phyloP scores from a whole-genome alignment of 1,140 invertebrate species.

The Drosophila quadrilineata region DNA sequence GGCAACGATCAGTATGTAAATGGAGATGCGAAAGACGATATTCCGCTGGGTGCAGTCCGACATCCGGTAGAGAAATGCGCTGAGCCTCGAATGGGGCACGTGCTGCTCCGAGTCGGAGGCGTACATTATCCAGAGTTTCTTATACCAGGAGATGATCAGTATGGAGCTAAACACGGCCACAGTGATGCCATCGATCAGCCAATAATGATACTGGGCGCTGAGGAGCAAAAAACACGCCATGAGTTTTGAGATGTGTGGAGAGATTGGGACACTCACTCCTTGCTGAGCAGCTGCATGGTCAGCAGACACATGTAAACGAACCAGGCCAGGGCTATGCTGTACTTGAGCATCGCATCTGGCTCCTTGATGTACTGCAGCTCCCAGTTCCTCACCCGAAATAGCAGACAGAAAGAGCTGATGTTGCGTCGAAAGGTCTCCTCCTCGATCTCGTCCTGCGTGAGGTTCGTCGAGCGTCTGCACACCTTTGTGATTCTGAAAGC shows the following conservation, averaged over 20 bases:
- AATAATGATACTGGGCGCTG: conserved; percentile 56
- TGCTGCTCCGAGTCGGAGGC: conserved; percentile 50
- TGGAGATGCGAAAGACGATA: conserved; percentile 83
- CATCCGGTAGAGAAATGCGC: conserved; percentile 81
- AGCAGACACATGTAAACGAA: conserved; percentile 65
- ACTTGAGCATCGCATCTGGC: conserved; percentile 79
- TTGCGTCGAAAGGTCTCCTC: conserved; percentile 75
- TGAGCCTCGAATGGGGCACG: conserved; percentile 66
- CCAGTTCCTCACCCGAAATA: conserved; percentile 76
- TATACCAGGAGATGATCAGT: conserved; percentile 80
- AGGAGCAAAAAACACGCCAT: background rate
- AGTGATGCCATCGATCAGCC: conserved; percentile 56
- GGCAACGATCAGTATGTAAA: conserved; percentile 86
- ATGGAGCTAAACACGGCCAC: conserved; percentile 71
- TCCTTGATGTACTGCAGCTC: conserved; percentile 70
- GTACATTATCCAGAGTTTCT: conserved; percentile 80
- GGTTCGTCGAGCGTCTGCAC: conserved; percentile 58
- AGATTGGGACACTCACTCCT: conserved; percentile 36
- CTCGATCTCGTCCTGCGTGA: conserved; percentile 75
- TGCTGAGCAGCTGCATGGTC: conserved; percentile 66
- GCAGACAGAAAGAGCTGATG: conserved; percentile 71
- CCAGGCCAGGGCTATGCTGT: conserved; percentile 67
- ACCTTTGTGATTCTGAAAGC: conserved; percentile 49
- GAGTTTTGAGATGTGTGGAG: background rate
- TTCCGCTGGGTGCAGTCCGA: conserved; percentile 85